These are phyloP conservation scores for Dufourea novaeangliae DNA, from an alignment of 1,140 invertebrate genomes.

Conservation along the genomic window DNA sequence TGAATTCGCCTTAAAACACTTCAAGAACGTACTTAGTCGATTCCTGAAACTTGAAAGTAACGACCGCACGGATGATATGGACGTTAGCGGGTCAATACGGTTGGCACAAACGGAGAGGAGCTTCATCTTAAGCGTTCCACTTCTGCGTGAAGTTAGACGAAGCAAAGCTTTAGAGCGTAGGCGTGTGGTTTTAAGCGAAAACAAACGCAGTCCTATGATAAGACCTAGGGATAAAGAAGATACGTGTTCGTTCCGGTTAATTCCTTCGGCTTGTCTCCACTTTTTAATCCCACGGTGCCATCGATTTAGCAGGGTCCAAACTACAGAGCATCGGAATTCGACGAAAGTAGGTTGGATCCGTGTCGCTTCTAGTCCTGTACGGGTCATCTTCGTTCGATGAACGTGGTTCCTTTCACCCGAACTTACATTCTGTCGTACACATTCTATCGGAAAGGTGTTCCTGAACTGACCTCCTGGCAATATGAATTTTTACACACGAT, in stretches of 20 bases:
- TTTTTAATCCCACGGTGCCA: background rate
- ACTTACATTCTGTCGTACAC: too few species aligned
- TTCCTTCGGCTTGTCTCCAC: too few species aligned
- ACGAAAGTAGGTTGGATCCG: too few species aligned
- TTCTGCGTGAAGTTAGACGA: background rate
- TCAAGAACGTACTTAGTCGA: background rate
- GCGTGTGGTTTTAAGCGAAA: background rate
- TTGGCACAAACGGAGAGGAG: background rate
- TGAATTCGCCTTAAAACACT: background rate
- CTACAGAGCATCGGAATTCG: background rate
- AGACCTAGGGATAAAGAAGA: background rate
- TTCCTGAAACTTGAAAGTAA: conserved; percentile 1
- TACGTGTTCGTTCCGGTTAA: background rate
- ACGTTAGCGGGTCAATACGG: background rate
- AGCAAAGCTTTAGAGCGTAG: background rate
- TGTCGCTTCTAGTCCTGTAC: too few species aligned
- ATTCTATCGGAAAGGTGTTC: too few species aligned
- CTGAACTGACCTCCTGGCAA: too few species aligned
- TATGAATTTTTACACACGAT: too few species aligned
- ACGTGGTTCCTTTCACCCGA: too few species aligned
- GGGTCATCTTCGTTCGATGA: too few species aligned
- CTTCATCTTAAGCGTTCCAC: background rate
- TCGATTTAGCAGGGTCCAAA: background rate
- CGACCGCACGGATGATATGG: background rate
- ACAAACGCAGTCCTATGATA: background rate